A percentile compares a stretch with the other conserved stretches of the same genome.
Evolutionary conservation across 2,113 vertebrate species (phyloP).

Genomic region (Rhegmatorhina hoffmannsi): DNA sequence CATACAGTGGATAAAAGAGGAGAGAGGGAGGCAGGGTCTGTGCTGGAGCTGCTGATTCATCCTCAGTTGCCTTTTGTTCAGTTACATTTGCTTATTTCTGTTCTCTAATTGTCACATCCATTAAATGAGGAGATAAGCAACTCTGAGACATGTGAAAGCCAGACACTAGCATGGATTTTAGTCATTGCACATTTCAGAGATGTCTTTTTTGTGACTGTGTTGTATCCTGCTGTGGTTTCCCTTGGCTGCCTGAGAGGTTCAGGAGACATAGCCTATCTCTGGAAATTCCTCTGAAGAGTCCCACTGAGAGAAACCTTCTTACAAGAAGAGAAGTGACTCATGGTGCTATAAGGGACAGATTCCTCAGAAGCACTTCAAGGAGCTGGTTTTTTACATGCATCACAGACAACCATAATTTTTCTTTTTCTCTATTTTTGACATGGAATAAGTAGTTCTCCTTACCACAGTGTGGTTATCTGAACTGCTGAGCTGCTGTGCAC

Average conservation of each 20-base stretch:
- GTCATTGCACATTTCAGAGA: background rate
- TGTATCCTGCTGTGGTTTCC: background rate
- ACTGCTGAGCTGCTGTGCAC: background rate
- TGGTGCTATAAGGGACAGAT: background rate
- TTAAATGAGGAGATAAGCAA: background rate
- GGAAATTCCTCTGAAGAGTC: background rate
- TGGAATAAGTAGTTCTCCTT: background rate
- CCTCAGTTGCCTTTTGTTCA: background rate
- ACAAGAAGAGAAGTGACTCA: background rate
- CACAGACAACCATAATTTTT: background rate
- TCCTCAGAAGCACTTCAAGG: background rate
- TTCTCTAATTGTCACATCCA: background rate
- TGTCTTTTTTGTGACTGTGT: background rate
- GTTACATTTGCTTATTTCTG: background rate
- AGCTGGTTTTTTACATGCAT: background rate
- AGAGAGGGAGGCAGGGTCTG: background rate
- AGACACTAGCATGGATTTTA: background rate
- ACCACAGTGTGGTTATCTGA: background rate
- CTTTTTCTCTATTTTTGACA: background rate
- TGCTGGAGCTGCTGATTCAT: background rate
- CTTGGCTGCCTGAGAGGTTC: background rate
- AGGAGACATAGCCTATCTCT: background rate
- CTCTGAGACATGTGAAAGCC: background rate
- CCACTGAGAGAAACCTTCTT: background rate
- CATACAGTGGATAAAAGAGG: background rate